phyloP scores from a whole-genome alignment of 2,888 invertebrate genomes.

The Carcina quercana region DNA sequence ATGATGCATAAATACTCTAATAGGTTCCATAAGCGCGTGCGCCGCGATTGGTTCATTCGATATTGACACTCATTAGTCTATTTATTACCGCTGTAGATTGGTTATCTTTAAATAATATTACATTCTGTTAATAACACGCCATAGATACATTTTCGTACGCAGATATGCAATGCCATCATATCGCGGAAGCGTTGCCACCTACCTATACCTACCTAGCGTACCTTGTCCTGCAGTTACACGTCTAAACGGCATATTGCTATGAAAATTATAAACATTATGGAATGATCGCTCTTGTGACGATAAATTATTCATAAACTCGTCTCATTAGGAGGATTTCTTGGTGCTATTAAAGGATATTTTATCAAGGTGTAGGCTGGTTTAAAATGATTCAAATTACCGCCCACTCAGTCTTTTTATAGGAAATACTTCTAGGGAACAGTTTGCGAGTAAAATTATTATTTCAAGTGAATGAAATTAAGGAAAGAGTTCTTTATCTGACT shows the following conservation, averaged over 20 bases:
- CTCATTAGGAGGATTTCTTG: constrained; percentile 18
- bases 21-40: constrained; percentile 22
- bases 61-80: constrained; percentile 68
- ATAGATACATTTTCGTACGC: constrained; percentile 22
- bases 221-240: too few species aligned
- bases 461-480: too few species aligned
- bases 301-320: constrained; percentile 33
- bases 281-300: constrained; percentile 21
- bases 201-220: too few species aligned
- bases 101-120: constrained; percentile 56
- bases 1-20: too few species aligned
- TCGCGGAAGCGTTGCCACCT: constrained; percentile 25
- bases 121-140: constrained; percentile 47
- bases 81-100: constrained; percentile 61
- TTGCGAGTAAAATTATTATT: too few species aligned
- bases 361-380: background rate
- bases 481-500: too few species aligned
- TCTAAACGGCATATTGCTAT: too few species aligned
- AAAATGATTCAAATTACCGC: too few species aligned
- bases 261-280: constrained; percentile 26
- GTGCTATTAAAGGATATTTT: background rate
- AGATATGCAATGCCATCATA: constrained; percentile 34
- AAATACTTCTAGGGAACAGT: too few species aligned
- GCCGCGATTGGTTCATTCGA: constrained; percentile 45
- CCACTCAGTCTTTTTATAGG: too few species aligned